Evolutionary conservation across 2,888 invertebrate species (phyloP).

Genomic region (Cyclophora albipunctata): DNA sequence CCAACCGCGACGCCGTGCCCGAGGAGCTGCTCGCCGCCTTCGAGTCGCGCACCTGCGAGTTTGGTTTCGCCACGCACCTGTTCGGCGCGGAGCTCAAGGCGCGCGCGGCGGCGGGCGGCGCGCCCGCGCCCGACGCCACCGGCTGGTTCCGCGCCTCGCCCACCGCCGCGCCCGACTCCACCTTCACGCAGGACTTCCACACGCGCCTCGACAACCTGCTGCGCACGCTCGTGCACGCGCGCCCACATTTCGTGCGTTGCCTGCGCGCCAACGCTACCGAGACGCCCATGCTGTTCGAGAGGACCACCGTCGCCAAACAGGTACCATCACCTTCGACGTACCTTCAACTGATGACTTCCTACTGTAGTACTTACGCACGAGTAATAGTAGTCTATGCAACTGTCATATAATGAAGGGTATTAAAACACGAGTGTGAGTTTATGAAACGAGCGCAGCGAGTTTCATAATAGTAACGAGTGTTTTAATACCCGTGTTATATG

Average conservation of each 20-base stretch:
- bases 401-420: too few relatives aligned
- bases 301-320: slow-evolving; percentile 88
- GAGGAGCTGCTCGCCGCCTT: slow-evolving; percentile 95
- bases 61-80: slow-evolving; percentile 97
- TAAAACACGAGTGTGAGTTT: too few relatives aligned
- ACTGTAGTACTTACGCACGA: too few relatives aligned
- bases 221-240: slow-evolving; percentile 92
- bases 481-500: too few relatives aligned
- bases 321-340: slow-evolving; percentile 45
- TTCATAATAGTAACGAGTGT: too few relatives aligned
- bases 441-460: too few relatives aligned
- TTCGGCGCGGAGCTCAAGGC: slow-evolving; percentile 93
- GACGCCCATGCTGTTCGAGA: slow-evolving; percentile 88
- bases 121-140: slow-evolving; percentile 71
- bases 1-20: slow-evolving; percentile 93
- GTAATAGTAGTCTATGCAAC: too few relatives aligned
- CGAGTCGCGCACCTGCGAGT: slow-evolving; percentile 93
- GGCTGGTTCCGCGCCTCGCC: slow-evolving; percentile 90
- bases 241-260: slow-evolving; percentile 96
- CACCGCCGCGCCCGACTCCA: slow-evolving; percentile 90
- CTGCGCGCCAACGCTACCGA: slow-evolving; percentile 91
- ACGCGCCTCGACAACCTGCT: slow-evolving; percentile 93
- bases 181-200: slow-evolving; percentile 96
- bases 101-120: slow-evolving; percentile 26
- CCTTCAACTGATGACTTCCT: background rate